These are phyloP conservation scores for Pollenia angustigena DNA, from an alignment of 2,888 invertebrate genomes.

Conservation along the genomic window DNA sequence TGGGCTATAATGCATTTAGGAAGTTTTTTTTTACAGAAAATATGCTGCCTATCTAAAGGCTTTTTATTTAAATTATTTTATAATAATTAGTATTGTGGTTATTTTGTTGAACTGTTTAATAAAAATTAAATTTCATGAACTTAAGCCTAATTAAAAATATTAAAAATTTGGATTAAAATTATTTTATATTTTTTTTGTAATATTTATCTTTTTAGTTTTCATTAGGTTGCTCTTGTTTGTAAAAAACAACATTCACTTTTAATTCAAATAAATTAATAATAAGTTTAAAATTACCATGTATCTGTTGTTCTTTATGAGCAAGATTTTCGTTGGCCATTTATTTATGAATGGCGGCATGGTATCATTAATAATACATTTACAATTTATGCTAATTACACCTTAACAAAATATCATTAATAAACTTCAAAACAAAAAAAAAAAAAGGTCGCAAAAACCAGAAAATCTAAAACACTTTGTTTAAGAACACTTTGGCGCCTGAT, in stretches of 20 bases:
- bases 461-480: background rate
- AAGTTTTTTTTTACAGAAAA: too few relatives aligned
- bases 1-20: too few relatives aligned
- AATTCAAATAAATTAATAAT: constrained; percentile 47
- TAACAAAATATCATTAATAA: constrained; percentile 78
- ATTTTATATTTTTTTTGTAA: background rate
- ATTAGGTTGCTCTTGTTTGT: background rate
- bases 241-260: constrained; percentile 21
- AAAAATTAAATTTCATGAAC: too few relatives aligned
- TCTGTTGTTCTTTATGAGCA: background rate
- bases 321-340: constrained; percentile 33
- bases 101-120: too few relatives aligned
- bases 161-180: too few relatives aligned
- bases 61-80: background rate
- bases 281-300: constrained; percentile 43
- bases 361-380: constrained; percentile 75
- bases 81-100: too few relatives aligned
- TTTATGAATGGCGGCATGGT: constrained; percentile 5
- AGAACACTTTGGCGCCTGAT: background rate
- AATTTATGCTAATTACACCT: constrained; percentile 83
- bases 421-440: constrained; percentile 75
- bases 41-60: too few relatives aligned
- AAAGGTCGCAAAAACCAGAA: background rate
- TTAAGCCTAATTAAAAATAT: too few relatives aligned
- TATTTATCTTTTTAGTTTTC: background rate